These are phyloP conservation scores for Gymnosoma rotundatum DNA, from an alignment of 2,888 invertebrate genomes.

Conservation along the genomic window DNA sequence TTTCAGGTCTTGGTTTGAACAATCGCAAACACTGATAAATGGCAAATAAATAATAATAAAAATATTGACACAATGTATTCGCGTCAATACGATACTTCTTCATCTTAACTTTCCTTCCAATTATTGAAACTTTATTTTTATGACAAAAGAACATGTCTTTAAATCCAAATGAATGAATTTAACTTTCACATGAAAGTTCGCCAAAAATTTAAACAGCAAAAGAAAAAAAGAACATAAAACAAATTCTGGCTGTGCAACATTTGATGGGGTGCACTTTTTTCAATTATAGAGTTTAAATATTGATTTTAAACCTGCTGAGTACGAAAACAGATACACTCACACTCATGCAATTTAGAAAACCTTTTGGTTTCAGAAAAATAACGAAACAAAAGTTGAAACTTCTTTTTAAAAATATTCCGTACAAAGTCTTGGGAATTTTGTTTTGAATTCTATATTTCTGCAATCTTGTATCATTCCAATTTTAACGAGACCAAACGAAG, in stretches of 20 bases:
- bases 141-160: too few species aligned
- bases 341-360: background rate
- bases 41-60: too few species aligned
- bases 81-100: too few species aligned
- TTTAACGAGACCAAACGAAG: slow-evolving; percentile 10
- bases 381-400: background rate
- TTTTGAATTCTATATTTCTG: slow-evolving; percentile 44
- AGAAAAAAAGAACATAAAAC: background rate
- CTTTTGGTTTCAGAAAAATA: background rate
- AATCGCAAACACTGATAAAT: too few species aligned
- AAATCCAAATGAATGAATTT: background rate
- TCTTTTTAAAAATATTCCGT: background rate
- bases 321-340: too few species aligned
- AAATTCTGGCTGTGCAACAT: background rate
- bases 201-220: slow-evolving; percentile 12
- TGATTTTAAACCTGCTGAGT: slow-evolving; percentile 23
- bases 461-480: slow-evolving; percentile 1
- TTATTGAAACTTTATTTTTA: background rate
- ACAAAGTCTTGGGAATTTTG: slow-evolving; percentile 4
- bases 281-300: slow-evolving; percentile 4
- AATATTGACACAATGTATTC: background rate
- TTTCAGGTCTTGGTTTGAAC: too few species aligned
- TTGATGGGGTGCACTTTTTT: background rate
- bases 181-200: background rate
- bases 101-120: background rate